phyloP scores from a whole-genome alignment of 2,888 invertebrate species.

The Drosophila sordidula region DNA sequence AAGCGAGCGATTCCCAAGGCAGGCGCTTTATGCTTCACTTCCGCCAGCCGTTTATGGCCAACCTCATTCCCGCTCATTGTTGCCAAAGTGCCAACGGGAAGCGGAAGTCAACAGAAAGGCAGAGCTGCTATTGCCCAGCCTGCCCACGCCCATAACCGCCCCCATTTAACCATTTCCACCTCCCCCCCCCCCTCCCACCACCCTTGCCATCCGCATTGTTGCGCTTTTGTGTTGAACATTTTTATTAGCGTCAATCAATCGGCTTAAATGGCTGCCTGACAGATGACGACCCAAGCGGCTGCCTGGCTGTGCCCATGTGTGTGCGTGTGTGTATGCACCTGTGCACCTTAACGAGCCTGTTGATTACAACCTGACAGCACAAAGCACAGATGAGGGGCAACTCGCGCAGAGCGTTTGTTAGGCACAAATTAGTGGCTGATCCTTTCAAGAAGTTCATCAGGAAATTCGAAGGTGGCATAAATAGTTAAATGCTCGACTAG shows the following conservation, averaged over 20 bases:
- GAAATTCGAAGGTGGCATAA: background rate
- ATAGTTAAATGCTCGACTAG: background rate
- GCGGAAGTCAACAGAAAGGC: slow-evolving; percentile 51
- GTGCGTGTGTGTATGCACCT: slow-evolving; percentile 8
- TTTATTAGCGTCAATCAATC: slow-evolving; percentile 78
- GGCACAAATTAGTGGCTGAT: slow-evolving; percentile 3
- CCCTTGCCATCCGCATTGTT: slow-evolving; percentile 59
- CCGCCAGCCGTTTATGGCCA: slow-evolving; percentile 41
- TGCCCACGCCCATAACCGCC: background rate
- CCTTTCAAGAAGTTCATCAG: slow-evolving; percentile 13
- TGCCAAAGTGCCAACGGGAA: slow-evolving; percentile 69
- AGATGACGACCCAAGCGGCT: slow-evolving; percentile 21
- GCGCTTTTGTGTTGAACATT: slow-evolving; percentile 61
- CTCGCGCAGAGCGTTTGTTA: slow-evolving; percentile 17
- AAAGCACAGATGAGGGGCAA: slow-evolving; percentile 15
- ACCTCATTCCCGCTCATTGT: slow-evolving; percentile 44
- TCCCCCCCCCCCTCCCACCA: background rate
- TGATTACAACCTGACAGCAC: slow-evolving; percentile 49
- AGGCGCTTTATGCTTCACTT: slow-evolving; percentile 47
- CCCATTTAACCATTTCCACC: background rate
- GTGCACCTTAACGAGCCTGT: slow-evolving; percentile 52
- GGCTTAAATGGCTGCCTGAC: slow-evolving; percentile 55
- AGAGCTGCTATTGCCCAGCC: slow-evolving; percentile 2
- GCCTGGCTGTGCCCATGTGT: background rate
- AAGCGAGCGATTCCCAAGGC: slow-evolving; percentile 21